A percentile compares a stretch with the other conserved stretches of the same genome.
Conservation (phyloP, 1,140 invertebrate genomes). For the Calliopsis andreniformis region DNA sequence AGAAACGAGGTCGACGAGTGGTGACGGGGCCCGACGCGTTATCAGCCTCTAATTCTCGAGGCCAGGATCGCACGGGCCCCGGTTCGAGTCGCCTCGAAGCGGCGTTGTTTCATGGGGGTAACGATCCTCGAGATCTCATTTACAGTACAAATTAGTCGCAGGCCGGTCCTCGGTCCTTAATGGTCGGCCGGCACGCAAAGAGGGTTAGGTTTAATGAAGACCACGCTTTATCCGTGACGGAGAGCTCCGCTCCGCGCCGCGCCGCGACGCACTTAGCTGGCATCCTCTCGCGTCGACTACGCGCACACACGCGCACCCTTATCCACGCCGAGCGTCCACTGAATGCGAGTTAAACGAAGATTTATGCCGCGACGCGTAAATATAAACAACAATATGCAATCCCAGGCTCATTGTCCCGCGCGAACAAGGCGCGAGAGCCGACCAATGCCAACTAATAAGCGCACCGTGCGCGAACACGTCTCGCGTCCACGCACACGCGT, state of each 20-base stretch:
- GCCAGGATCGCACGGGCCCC: neutral
- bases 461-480: constrained; percentile 11
- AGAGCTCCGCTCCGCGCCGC: constrained; percentile 53
- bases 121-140: constrained; percentile 77
- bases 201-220: constrained; percentile 79
- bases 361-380: constrained; percentile 79
- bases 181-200: constrained; percentile 77
- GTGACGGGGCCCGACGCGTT: neutral
- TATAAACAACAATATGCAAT: constrained; percentile 81
- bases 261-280: constrained; percentile 36
- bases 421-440: constrained; percentile 51
- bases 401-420: constrained; percentile 73
- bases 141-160: constrained; percentile 80
- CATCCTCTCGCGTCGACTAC: constrained; percentile 36
- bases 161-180: constrained; percentile 73
- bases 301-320: constrained; percentile 4
- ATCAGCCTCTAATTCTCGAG: neutral
- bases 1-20: neutral
- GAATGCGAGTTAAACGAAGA: constrained; percentile 81
- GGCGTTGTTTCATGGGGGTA: constrained; percentile 62
- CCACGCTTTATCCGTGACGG: constrained; percentile 78
- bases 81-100: constrained; percentile 3
- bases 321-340: constrained; percentile 49
- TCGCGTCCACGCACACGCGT: neutral
- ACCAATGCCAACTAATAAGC: constrained; percentile 72